These are phyloP conservation scores for Hippocampus zosterae DNA, from an alignment of 2,113 vertebrate species.

Conservation along the genomic window DNA sequence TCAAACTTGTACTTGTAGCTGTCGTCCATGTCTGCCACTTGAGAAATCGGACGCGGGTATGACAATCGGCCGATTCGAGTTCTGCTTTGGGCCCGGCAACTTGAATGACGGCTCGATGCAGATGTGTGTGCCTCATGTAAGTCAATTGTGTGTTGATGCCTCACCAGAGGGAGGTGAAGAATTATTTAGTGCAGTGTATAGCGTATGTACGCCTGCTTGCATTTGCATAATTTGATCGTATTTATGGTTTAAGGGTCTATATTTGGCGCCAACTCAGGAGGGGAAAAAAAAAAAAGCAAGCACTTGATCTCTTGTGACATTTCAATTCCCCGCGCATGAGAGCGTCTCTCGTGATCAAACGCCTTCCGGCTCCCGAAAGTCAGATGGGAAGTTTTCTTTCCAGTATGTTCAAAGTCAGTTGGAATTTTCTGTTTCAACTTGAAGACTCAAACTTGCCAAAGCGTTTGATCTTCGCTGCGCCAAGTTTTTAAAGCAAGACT, in stretches of 20 bases:
- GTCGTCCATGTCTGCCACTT: no score
- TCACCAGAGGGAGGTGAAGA: constrained; percentile 29
- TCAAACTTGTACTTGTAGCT: no score
- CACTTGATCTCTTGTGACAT: constrained; percentile 45
- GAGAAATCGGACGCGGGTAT: background rate
- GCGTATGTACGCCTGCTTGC: constrained; percentile 37
- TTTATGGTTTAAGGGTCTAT: constrained; percentile 58
- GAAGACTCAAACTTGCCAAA: constrained; percentile 9
- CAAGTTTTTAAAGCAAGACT: background rate
- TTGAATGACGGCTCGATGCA: background rate
- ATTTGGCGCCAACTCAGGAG: constrained; percentile 36
- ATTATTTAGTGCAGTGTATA: constrained; percentile 26
- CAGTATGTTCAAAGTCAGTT: constrained; percentile 23
- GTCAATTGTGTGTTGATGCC: constrained; percentile 46
- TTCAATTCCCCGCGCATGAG: constrained; percentile 49
- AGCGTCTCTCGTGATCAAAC: constrained; percentile 60
- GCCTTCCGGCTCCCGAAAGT: constrained; percentile 27
- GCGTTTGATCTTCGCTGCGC: constrained; percentile 8
- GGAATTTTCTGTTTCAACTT: constrained; percentile 17
- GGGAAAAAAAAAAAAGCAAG: constrained; percentile 20
- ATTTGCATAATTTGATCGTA: constrained; percentile 64
- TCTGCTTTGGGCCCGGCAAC: constrained; percentile 8
- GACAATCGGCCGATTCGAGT: no score
- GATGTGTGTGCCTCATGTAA: constrained; percentile 31
- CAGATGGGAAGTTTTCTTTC: constrained; percentile 10